phyloP scores from a whole-genome alignment of 2,888 invertebrate genomes.

The Meliscaeva auricollis region DNA sequence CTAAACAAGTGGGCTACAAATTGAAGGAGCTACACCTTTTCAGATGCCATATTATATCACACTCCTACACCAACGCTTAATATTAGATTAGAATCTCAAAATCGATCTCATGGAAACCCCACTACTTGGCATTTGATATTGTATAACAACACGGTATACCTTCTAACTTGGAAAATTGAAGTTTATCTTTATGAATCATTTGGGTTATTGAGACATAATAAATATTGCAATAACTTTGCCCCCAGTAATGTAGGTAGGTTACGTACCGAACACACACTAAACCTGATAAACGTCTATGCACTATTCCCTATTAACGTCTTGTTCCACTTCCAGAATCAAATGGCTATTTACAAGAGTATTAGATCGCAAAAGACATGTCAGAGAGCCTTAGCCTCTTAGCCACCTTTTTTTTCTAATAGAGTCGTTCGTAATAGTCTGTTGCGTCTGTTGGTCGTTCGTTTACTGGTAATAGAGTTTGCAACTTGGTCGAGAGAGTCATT shows the following conservation, averaged over 20 bases:
- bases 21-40: background rate
- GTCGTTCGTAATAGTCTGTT: constrained; percentile 45
- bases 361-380: constrained; percentile 55
- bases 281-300: constrained; percentile 57
- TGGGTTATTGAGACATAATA: constrained; percentile 40
- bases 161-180: constrained; percentile 17
- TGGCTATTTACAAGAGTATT: constrained; percentile 57
- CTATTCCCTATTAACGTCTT: constrained; percentile 53
- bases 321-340: constrained; percentile 46
- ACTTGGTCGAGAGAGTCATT: constrained; percentile 53
- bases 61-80: constrained; percentile 6
- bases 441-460: background rate
- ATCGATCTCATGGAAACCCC: constrained; percentile 13
- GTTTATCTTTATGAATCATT: constrained; percentile 62
- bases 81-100: constrained; percentile 14
- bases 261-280: constrained; percentile 33
- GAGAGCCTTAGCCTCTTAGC: constrained; percentile 15
- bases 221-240: constrained; percentile 45
- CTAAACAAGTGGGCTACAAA: background rate
- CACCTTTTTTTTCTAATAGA: constrained; percentile 55
- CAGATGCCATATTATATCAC: no score
- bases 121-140: constrained; percentile 18
- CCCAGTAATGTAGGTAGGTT: constrained; percentile 3
- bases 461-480: background rate
- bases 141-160: background rate